Conservation (phyloP, 2,888 invertebrate genomes). For the Mamestra brassicae region DNA sequence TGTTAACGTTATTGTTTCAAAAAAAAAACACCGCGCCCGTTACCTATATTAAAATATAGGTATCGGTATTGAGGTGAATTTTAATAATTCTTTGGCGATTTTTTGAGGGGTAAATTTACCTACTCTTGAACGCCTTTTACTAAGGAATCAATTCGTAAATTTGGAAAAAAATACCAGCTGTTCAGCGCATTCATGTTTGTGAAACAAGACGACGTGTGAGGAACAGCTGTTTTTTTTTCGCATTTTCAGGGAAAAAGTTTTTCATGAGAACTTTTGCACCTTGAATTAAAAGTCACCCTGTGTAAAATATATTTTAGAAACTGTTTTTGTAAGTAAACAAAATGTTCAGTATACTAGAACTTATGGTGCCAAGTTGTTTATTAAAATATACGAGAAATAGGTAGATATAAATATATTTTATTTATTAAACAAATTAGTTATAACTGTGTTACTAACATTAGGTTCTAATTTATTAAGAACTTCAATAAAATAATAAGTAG, state of each 20-base stretch:
- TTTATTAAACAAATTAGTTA: constrained; percentile 26
- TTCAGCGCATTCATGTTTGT: too few relatives aligned
- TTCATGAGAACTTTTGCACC: neutral
- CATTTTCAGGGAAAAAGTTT: neutral
- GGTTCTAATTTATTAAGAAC: constrained; percentile 22
- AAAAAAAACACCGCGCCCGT: too few relatives aligned
- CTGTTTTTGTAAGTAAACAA: constrained; percentile 9
- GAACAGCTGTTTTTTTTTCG: too few relatives aligned
- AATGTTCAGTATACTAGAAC: neutral
- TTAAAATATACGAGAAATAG: constrained; percentile 3
- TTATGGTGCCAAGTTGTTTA: constrained; percentile 22
- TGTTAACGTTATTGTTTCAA: too few relatives aligned
- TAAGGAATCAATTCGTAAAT: too few relatives aligned
- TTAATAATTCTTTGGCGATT: too few relatives aligned
- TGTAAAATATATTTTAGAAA: neutral
- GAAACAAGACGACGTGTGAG: too few relatives aligned
- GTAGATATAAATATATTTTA: constrained; percentile 4
- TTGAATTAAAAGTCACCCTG: neutral
- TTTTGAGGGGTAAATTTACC: too few relatives aligned
- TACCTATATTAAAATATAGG: too few relatives aligned
- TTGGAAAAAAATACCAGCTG: too few relatives aligned
- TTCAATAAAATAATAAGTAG: constrained; percentile 16
- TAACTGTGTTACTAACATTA: constrained; percentile 22
- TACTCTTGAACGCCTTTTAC: too few relatives aligned
- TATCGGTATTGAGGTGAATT: too few relatives aligned